Evolutionary conservation across 1,140 invertebrate genomes (phyloP), one percentile per base, ranked within the genome.

Genomic region (Drosophila jambulina): DNA sequence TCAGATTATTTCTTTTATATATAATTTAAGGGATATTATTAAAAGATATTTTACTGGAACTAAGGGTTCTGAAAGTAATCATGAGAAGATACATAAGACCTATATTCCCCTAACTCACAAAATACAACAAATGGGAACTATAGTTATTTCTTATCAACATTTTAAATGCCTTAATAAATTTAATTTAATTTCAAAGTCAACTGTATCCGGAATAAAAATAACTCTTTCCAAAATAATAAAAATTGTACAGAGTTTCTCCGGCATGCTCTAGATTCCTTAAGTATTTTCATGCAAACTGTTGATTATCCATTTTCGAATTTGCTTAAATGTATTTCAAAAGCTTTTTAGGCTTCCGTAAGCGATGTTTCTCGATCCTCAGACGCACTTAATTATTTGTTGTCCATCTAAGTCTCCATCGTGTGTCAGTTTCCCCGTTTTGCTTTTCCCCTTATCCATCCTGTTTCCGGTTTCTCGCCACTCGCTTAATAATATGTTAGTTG

Each of bases 401-500:
- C 38, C 25, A 21, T 57, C 27, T 25, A 17, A 15, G 27, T 71
- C 36, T 29, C 60, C 56, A 75, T 61, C 65, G 57, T 54, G 70
- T 75, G 57, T 75, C 69, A 57, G 25, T 64, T 38, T 32, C 54
- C 45, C 2, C 12, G 3, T 3, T 34, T 29, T 1, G 17, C n/a
- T 21, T 21, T n/a, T n/a, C 9, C 3, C 21, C 17, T 10, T 13
- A n/a, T 34, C 40, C n/a, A n/a, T 2, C 17, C 19, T 2, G 2
- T 25, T 9, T 40, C 25, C 17, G 2, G 40, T 21, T 32, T 68
- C 54, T 25, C 54, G 42, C 34, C 43, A 21, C 38, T 67, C 62
- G 71, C 75, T 67, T 77, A 77, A 77, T 77, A 77, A 77, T 77
- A 77, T 75, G 75, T 75, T 77, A 77, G 75, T 77, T 76, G 74